phyloP scores from a whole-genome alignment of 1,140 invertebrate genomes.

The Andricus grossulariae region DNA sequence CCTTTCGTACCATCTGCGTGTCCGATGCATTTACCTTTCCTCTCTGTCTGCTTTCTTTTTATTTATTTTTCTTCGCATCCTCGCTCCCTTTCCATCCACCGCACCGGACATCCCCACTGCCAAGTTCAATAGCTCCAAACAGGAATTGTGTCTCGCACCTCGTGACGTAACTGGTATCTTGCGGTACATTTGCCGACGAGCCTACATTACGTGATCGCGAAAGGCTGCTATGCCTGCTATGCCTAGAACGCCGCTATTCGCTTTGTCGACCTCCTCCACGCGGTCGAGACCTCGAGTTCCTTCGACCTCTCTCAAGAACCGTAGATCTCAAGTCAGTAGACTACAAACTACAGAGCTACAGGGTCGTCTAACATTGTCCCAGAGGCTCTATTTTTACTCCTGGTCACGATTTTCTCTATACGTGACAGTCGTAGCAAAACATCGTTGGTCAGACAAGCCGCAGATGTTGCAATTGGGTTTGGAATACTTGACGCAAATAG shows the following conservation, averaged over 20 bases:
- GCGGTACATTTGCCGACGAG: conserved; percentile 69
- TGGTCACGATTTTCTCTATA: too few species aligned
- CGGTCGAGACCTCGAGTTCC: conserved; percentile 38
- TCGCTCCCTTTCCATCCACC: conserved; percentile 8
- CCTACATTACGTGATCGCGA: conserved; percentile 71
- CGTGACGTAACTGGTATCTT: conserved; percentile 67
- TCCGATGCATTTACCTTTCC: conserved; percentile 30
- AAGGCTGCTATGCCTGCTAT: background rate
- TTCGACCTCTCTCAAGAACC: conserved; percentile 42
- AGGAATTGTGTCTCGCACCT: conserved; percentile 52
- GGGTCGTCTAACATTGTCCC: background rate
- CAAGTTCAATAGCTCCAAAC: conserved; percentile 43
- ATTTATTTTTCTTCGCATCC: conserved; percentile 28
- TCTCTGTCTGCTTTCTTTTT: conserved; percentile 25
- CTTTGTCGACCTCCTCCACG: conserved; percentile 52
- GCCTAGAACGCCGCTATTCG: conserved; percentile 59
- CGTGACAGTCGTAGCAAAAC: too few species aligned
- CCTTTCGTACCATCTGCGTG: conserved; percentile 37
- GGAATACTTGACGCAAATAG: too few species aligned
- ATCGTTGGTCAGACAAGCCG: too few species aligned
- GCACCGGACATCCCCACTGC: conserved; percentile 33
- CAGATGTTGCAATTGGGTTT: too few species aligned
- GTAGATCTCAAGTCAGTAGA: background rate
- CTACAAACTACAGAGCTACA: background rate
- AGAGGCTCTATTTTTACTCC: too few species aligned